Conservation (phyloP, 2,888 invertebrate genomes). For the Plagodis pulveraria region DNA sequence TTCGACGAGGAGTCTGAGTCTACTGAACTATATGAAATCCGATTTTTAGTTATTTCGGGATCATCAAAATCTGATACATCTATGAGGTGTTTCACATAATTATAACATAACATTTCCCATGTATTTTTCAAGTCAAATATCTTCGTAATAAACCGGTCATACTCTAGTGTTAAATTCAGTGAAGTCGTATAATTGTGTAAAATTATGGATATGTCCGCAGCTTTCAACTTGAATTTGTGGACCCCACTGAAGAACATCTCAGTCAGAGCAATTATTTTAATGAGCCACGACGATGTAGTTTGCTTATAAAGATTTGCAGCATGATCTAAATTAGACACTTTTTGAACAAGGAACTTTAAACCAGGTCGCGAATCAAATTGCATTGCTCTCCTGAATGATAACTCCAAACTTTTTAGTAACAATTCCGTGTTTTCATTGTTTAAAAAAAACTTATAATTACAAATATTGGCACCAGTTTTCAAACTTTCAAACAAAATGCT, state of each 20-base stretch:
- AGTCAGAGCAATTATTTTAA: constrained; percentile 93
- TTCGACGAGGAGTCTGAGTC: constrained; percentile 72
- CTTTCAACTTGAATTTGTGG: constrained; percentile 85
- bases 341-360: constrained; percentile 96
- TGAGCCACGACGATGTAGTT: constrained; percentile 96
- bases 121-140: constrained; percentile 86
- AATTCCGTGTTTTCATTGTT: constrained; percentile 87
- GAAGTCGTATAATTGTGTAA: constrained; percentile 84
- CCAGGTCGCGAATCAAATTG: constrained; percentile 96
- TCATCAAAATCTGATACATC: constrained; percentile 73
- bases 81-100: constrained; percentile 80
- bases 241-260: constrained; percentile 93
- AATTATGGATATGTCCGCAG: constrained; percentile 86
- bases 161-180: constrained; percentile 80
- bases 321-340: constrained; percentile 93
- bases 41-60: constrained; percentile 59
- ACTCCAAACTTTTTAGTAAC: constrained; percentile 91
- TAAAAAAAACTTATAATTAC: constrained; percentile 79
- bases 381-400: constrained; percentile 92
- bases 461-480: constrained; percentile 72
- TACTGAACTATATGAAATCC: constrained; percentile 69
- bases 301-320: constrained; percentile 97
- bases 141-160: constrained; percentile 85
- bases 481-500: constrained; percentile 84
- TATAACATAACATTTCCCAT: constrained; percentile 86